Base-by-base conservation (phyloP, 2,888 invertebrate genomes). In the Galeruca laticollis region DNA sequence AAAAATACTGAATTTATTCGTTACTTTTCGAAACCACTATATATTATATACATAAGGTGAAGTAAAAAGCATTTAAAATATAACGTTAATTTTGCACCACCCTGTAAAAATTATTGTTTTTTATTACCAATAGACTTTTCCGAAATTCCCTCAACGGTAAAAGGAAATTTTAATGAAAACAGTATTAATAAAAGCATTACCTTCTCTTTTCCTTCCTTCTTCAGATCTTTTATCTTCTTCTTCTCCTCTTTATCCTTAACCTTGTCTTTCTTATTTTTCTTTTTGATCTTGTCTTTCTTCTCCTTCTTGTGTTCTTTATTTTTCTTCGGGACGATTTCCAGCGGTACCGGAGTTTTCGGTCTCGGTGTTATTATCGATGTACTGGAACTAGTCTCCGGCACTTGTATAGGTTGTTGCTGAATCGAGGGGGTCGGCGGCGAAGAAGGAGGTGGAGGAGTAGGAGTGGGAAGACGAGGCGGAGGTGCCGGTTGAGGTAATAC, bases 261-360 rank as follows among this genome's bases (percentile, higher is more conserved):
- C 72, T 87, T 86, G 70, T 91, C 90, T 79, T 90, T 90, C 69
- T 89, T 85, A 73, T 90, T 90, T 70, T 89, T 89, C 77, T 89
- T 90, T 73, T 92, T 92, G 51, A 90, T 89, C 76, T 90, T 92
- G 69, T 90, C 90, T 78, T 89, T 89, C 76, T 90, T 90, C 79
- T 89, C 89, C 76, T 92, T 92, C 75, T 91, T 87, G 67, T 86
- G 84, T 75, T 86, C 84, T 74, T 85, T 85, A 54, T 74, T 78
- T 73, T 85, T 85, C 76, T 85, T 84, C 57, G 69, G 64, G 10
- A 54, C 57, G 11, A 70, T 60, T n/a, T 71, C 60, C 13, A 70
- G 33, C 11, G 67, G 26, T 21, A 61, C 61, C 0, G 70, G 40
- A 2, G 69, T 68, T 57, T 69, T 64, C 2, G 60, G n/a, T n/a